phyloP scores from a whole-genome alignment of 2,113 vertebrate genomes.

The Rhombomys opimus region DNA sequence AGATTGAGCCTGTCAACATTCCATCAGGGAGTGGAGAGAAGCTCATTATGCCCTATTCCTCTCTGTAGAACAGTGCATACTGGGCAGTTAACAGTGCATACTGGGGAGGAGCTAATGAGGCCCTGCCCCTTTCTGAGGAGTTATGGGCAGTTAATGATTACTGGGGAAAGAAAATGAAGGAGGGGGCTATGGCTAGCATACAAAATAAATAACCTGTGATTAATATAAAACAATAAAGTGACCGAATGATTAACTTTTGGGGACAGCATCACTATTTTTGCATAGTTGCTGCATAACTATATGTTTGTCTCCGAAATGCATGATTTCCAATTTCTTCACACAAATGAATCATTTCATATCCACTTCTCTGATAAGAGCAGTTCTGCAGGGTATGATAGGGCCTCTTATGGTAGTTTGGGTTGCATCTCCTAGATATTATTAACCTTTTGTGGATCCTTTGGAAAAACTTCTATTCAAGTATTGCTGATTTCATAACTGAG shows the following conservation, averaged over 20 bases:
- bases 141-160: not conserved
- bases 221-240: not conserved
- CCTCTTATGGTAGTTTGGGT: not conserved
- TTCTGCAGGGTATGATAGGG: not conserved
- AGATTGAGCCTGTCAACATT: not conserved
- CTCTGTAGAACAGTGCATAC: not conserved
- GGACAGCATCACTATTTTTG: not conserved
- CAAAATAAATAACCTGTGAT: too few species aligned
- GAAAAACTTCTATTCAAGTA: not conserved
- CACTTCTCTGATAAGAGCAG: not conserved
- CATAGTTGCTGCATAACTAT: not conserved
- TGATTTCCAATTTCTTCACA: not conserved
- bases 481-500: not conserved
- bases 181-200: too few species aligned
- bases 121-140: not conserved
- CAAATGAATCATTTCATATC: not conserved
- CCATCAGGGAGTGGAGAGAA: not conserved
- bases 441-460: not conserved
- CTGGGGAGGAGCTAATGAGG: not conserved
- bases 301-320: not conserved
- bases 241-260: not conserved
- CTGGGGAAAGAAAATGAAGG: not conserved
- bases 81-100: not conserved
- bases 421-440: not conserved
- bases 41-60: not conserved